Base-by-base conservation (phyloP, 2,888 invertebrate species). In the Nudaria mundana region DNA sequence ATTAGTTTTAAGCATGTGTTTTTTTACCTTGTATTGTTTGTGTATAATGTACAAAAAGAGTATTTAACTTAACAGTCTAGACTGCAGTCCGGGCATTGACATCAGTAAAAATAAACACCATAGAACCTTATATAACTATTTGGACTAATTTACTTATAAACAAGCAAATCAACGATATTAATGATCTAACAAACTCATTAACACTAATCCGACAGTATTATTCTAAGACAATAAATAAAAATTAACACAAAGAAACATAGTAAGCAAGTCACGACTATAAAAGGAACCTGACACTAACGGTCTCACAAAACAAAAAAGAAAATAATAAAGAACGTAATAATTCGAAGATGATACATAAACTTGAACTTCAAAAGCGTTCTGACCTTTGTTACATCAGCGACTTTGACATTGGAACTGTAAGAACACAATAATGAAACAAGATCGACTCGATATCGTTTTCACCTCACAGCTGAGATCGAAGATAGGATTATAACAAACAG, bases 361-460 rank as follows among this genome's bases (percentile, higher is more conserved):
- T 48, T 55, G 52, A 57, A 57, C 56, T 58, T 57, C 36, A 47
- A 55, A 49, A 56, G 24, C 40, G 11, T 30, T 38, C 40, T 44
- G 47, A 55, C 52, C 52, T 54, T 48, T 51, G 40, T 57, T 44
- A 40, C 53, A 30, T 48, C 39, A 54, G 20, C 35, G 48, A 48
- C 51, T 64, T 62, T 71, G 71, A 70, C 71, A 74, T 64, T 67
- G 67, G 60, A 53, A n/a, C n/a, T n/a, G n/a, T n/a, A n/a, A n/a
- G n/a, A n/a, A 62, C 63, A 51, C 64, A 62, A 68, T 69, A 70
- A 71, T 72, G 71, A 26, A 64, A 63, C 66, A 60, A 67, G 74
- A 76, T 71, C 69, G 60, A 59, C 63, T 63, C 62, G 64, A 73
- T 73, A 75, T 73, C 54, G 67, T 78, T 76, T 74, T 72, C 73